Evolutionary conservation across 2,797 vertebrate genomes (phyloP), one percentile per base, ranked within the genome.

Genomic region (Sebastes kiyomatsui): DNA sequence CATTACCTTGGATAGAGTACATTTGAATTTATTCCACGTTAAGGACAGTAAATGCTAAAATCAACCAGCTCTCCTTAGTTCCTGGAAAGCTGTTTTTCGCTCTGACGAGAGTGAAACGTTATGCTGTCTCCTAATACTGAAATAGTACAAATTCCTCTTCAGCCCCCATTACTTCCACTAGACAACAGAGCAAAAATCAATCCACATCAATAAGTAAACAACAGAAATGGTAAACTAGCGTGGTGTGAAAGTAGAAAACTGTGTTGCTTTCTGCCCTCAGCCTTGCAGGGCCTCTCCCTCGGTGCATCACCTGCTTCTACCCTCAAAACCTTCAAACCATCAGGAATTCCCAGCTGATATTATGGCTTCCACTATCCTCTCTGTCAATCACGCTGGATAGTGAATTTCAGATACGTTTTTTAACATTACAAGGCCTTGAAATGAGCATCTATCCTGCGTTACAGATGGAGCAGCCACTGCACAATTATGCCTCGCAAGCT

Each of bases 171-270:
- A 78, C 82, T 78, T 80, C 33, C 61, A 72, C 52, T 23, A 49
- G 64, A 72, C 23, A 70, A 67, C 77, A 73, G 64, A 58, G 60
- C 35, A 67, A 66, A 84, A 72, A 79, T 76, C 71, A 78, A 80
- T 83, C 65, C 65, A 59, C 80, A 85, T 87, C 82, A 85, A 87
- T 83, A 71, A 87, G 42, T 81, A 73, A 83, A 81, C 60, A 80
- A 46, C 59, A 75, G 28, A 84, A 80, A 86, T 82, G 68, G 67
- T 60, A 72, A 81, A 58, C 67, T 46, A 65, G 67, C 20, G 7
- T 58, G 28, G 77, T 87, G 72, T 81, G 65, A 85, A 83, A 89
- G 82, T 79, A 79, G 77, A 85, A 85, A 89, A 89, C 67, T 66
- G 75, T 87, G 82, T 83, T 74, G 71, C 75, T 56, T 18, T 77